These are phyloP conservation scores for Saturnia pavonia DNA, from an alignment of 2,888 invertebrate genomes.

Conservation along the genomic window DNA sequence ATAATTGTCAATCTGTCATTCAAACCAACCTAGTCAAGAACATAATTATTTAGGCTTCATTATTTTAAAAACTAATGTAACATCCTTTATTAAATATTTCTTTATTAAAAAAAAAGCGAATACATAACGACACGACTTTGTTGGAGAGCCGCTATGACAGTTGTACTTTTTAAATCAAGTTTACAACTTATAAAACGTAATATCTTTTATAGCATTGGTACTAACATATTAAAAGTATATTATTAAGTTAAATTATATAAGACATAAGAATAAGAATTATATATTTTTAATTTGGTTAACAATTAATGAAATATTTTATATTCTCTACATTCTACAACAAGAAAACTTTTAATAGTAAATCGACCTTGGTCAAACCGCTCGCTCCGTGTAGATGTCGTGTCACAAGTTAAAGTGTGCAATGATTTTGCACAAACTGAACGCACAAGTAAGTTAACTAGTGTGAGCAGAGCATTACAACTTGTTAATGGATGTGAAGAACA, in stretches of 20 bases:
- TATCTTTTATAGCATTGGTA: neutral
- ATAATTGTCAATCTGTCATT: conserved; percentile 4
- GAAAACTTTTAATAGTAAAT: too few species aligned
- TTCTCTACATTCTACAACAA: neutral
- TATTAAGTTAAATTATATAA: neutral
- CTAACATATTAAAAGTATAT: neutral
- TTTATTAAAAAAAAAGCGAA: neutral
- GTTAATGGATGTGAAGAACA: neutral
- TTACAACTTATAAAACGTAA: neutral
- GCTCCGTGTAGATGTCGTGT: too few species aligned
- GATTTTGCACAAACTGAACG: neutral
- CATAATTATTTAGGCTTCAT: neutral
- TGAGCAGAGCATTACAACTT: neutral
- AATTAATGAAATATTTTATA: neutral
- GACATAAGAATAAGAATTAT: too few species aligned
- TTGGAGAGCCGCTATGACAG: neutral
- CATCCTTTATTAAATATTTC: neutral
- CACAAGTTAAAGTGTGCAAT: neutral
- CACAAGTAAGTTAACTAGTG: neutral
- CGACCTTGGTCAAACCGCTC: too few species aligned
- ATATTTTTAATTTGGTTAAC: neutral
- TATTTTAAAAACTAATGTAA: neutral
- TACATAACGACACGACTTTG: too few species aligned
- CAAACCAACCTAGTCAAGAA: neutral
- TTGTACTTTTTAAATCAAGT: neutral